These are phyloP conservation scores for Parnassius glacialis DNA, from an alignment of 2,888 invertebrate species.

Conservation along the genomic window DNA sequence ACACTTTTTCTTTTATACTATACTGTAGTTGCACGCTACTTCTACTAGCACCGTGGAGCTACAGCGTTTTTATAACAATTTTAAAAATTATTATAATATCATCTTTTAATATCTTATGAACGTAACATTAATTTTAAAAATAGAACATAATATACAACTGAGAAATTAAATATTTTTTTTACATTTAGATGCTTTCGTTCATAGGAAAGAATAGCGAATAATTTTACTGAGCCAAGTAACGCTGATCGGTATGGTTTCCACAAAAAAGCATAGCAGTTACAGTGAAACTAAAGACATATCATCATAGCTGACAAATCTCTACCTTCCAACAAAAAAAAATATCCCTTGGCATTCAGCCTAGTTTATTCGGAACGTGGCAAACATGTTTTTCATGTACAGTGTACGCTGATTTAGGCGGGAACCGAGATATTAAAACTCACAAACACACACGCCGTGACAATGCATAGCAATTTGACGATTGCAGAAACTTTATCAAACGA, in stretches of 20 bases:
- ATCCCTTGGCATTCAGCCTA: conserved; percentile 39
- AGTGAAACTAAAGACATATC: conserved; percentile 13
- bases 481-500: too few species aligned
- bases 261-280: conserved; percentile 29
- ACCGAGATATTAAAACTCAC: not conserved
- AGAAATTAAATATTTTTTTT: not conserved
- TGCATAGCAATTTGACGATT: too few species aligned
- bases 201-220: conserved; percentile 4
- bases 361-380: conserved; percentile 45
- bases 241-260: conserved; percentile 25
- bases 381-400: conserved; percentile 25
- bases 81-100: not conserved
- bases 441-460: not conserved
- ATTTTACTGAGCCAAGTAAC: conserved; percentile 22
- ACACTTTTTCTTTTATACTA: too few species aligned
- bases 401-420: conserved; percentile 3
- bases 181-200: not conserved
- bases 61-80: not conserved
- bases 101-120: not conserved
- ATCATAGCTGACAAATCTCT: conserved; percentile 10
- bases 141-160: not conserved
- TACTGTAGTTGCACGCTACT: too few species aligned
- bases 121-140: not conserved
- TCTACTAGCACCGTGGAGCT: too few species aligned
- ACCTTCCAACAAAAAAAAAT: conserved; percentile 32